A percentile compares a stretch with the other conserved stretches of the same genome.
These are phyloP conservation scores for Hydractinia echinata DNA, from an alignment of 30 jellyfish, hydroid and myxozoan genomes.

Conservation along the genomic window DNA sequence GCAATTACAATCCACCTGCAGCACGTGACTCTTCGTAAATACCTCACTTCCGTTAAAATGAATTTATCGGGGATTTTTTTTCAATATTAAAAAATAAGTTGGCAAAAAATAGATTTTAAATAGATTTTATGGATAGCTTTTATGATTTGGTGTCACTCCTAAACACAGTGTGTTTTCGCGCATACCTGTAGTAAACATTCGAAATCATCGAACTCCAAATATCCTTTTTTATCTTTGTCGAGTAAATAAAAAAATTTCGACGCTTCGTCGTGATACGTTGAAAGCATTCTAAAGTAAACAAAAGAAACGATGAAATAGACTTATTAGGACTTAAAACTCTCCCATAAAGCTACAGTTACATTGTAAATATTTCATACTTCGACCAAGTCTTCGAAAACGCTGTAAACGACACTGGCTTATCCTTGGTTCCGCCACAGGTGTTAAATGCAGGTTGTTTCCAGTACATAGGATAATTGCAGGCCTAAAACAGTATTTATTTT, in stretches of 20 bases:
- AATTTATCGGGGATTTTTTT: neutral
- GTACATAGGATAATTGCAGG: slow-evolving; percentile 62
- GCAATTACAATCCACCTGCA: no score
- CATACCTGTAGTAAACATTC: slow-evolving; percentile 73
- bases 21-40: no score
- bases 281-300: neutral
- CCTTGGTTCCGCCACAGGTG: slow-evolving; percentile 64
- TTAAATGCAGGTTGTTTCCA: slow-evolving; percentile 80
- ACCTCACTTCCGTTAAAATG: no score
- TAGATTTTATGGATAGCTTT: no score
- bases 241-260: slow-evolving; percentile 68
- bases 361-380: slow-evolving; percentile 37
- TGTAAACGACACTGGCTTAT: slow-evolving; percentile 40
- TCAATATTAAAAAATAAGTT: neutral
- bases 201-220: slow-evolving; percentile 41
- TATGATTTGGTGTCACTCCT: no score
- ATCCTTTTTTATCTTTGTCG: slow-evolving; percentile 29
- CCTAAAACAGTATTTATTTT: slow-evolving; percentile 11
- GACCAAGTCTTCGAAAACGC: slow-evolving; percentile 67
- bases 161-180: no score
- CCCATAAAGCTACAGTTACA: neutral
- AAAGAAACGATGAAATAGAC: neutral
- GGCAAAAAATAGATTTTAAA: no score
- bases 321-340: neutral
- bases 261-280: slow-evolving; percentile 74